These are phyloP conservation scores for Cydia splendana DNA, from an alignment of 1,140 invertebrate species.

Conservation along the genomic window DNA sequence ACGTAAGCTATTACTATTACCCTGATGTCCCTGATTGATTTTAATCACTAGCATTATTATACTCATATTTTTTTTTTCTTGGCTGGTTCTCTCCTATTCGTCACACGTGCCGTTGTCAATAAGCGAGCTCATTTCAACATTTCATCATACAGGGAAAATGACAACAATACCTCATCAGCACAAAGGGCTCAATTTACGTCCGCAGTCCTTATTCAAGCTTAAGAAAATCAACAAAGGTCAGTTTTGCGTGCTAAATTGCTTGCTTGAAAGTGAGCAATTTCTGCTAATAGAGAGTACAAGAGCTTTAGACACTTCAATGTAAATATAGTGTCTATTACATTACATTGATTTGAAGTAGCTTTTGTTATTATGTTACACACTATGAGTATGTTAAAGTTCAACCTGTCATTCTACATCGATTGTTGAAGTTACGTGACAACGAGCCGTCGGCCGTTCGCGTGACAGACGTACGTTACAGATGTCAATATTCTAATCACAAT, in stretches of 20 bases:
- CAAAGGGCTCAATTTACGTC: too few relatives aligned
- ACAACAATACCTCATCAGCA: too few relatives aligned
- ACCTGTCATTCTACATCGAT: background rate
- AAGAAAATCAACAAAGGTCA: conserved; percentile 3
- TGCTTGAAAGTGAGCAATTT: background rate
- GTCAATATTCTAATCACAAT: conserved; percentile 27
- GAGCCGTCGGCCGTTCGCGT: conserved; percentile 1
- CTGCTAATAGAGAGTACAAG: background rate
- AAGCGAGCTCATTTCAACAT: too few relatives aligned
- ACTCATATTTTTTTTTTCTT: too few relatives aligned
- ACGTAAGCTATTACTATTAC: too few relatives aligned
- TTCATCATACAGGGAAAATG: too few relatives aligned
- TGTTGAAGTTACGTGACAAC: conserved; percentile 8
- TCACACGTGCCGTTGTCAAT: too few relatives aligned
- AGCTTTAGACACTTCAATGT: background rate
- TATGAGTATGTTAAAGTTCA: background rate
- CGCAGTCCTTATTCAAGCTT: too few relatives aligned
- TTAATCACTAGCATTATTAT: too few relatives aligned
- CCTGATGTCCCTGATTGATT: too few relatives aligned
- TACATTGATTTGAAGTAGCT: background rate
- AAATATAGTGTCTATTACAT: background rate
- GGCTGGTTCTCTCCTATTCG: too few relatives aligned
- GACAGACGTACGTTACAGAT: conserved; percentile 10
- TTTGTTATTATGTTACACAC: background rate
- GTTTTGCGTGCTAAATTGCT: background rate